Conservation (phyloP, 2,888 invertebrate genomes). For the Calameuta idolon region DNA sequence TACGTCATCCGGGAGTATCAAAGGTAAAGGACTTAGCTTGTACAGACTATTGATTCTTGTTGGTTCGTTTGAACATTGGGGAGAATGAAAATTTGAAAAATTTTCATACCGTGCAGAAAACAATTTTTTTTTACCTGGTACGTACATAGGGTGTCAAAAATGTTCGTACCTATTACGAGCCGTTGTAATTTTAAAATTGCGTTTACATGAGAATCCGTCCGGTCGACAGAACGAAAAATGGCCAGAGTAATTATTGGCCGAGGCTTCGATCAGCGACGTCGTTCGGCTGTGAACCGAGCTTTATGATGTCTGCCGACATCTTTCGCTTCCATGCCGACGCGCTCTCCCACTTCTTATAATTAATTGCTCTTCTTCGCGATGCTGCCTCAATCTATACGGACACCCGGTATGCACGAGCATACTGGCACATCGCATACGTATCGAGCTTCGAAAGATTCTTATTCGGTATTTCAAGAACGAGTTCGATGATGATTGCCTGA, state of each 20-base stretch:
- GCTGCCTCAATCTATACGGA: background rate
- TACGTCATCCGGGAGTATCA: conserved; percentile 85
- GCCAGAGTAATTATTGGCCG: background rate
- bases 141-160: background rate
- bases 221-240: conserved; percentile 29
- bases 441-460: background rate
- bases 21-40: conserved; percentile 72
- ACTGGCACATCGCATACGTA: background rate
- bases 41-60: background rate
- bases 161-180: background rate
- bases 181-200: conserved; percentile 36
- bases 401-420: background rate
- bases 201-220: conserved; percentile 41
- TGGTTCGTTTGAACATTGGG: background rate
- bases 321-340: background rate
- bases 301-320: background rate
- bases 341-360: background rate
- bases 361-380: background rate
- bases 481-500: background rate
- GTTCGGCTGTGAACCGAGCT: background rate
- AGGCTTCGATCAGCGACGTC: background rate
- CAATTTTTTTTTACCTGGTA: background rate
- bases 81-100: background rate
- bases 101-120: background rate
- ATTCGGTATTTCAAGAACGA: background rate